Evolutionary conservation across 2,888 invertebrate genomes (phyloP), one percentile per base, ranked within the genome.

Genomic region (Lumbricus terrestris): DNA sequence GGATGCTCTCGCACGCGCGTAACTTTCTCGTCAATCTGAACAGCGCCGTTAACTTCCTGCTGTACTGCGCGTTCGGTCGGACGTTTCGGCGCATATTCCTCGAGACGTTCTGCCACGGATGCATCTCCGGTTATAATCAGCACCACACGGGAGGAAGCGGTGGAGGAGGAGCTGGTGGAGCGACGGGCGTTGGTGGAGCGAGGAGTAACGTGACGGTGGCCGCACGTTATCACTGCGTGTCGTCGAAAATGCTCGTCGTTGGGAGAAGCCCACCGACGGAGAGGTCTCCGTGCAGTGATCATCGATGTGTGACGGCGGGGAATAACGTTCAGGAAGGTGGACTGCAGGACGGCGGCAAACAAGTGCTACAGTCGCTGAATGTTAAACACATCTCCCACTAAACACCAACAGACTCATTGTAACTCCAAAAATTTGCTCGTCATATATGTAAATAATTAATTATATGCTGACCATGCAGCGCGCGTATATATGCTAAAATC

Each of bases 81-180:
- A 90, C 90, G 82, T 92, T 92, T 88, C 82, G 92, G 18, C 83
- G 91, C n/a, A 40, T 92, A 82, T 91, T 92, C 38, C 93, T 94
- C 85, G 92, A 93, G 47, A 94, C 94, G 33, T 94, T 95, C 91
- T 94, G 93, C 91, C 92, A 69, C 16, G 69, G 69, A n/a, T 92
- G 29, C 92, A 93, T 37, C 13, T 37, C 88, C 23, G 38, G 88
- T 4, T 29, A 23, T n/a, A n/a, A n/a, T n/a, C n/a, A n/a, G n/a
- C n/a, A n/a, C 2, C n/a, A 8, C 35, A 20, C n/a, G 3, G 33
- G n/a, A 38, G 29, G 40, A 35, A 18, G 42, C 13, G 37, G 88
- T 37, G 88, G 11, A 16, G 42, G 88, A 37, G 40, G 88, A 16
- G 20, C 38, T 40, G 42, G 42, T 3, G 88, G 2, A 5, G 88